Percentiles rank a stretch among this genome's conserved stretches.
Conservation (phyloP, 2,113 vertebrate genomes). For the Misgurnus anguillicaudatus region DNA sequence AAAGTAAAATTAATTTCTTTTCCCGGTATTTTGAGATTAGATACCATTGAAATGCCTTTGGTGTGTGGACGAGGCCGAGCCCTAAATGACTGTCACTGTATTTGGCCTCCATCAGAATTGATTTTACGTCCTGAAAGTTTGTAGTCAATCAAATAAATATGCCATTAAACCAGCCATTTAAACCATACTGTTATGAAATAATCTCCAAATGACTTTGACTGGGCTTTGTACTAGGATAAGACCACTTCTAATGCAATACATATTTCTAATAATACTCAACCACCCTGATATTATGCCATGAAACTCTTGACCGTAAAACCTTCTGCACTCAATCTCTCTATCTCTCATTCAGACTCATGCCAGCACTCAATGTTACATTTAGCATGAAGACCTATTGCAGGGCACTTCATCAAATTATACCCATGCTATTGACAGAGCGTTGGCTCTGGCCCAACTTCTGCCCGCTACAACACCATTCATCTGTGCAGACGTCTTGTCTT, state of each 20-base stretch:
- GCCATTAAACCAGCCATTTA: conserved; percentile 3
- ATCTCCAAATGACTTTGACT: not conserved
- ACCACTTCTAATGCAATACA: conserved; percentile 25
- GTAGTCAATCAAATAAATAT: not conserved
- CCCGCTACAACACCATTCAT: conserved; percentile 34
- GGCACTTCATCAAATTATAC: conserved; percentile 40
- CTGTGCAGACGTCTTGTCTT: conserved; percentile 25
- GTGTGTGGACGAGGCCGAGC: not conserved
- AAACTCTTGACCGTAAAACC: conserved; percentile 2
- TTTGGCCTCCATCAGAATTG: not conserved
- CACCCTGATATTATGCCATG: conserved; percentile 5
- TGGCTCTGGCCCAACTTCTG: not conserved
- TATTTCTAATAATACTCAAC: conserved; percentile 19
- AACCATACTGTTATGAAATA: not conserved
- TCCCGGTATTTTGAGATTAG: not conserved
- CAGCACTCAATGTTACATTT: conserved; percentile 45
- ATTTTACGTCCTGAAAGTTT: not conserved
- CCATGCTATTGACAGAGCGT: conserved; percentile 16
- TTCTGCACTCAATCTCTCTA: conserved; percentile 33
- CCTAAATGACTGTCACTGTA: not conserved
- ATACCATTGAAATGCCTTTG: not conserved
- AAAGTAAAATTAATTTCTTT: not conserved
- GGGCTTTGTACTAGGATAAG: not conserved
- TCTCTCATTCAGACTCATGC: not conserved
- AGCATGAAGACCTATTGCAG: not conserved